Conservation (phyloP, 2,113 vertebrate species). For the Epinephelus moara region DNA sequence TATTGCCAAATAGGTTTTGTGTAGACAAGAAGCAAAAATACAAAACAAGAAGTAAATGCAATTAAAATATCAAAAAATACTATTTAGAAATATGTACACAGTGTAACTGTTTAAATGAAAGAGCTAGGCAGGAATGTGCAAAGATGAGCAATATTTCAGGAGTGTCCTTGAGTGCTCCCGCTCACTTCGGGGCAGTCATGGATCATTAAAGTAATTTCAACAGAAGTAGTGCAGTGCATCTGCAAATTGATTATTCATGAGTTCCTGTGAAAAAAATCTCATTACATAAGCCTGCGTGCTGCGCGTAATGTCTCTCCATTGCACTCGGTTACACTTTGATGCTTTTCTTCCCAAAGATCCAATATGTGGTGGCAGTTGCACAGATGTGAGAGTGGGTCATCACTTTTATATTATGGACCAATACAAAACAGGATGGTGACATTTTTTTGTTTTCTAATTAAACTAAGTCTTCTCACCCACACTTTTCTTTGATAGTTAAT, state of each 20-base stretch:
- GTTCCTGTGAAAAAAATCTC: conserved; percentile 11
- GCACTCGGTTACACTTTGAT: conserved; percentile 36
- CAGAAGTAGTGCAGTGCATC: conserved; percentile 15
- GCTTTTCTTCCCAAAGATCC: conserved; percentile 28
- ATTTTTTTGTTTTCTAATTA: conserved; percentile 30
- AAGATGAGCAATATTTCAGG: not conserved
- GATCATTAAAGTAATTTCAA: conserved; percentile 57
- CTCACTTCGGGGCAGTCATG: conserved; percentile 1
- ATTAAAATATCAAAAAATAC: no score
- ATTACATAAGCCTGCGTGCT: conserved; percentile 36
- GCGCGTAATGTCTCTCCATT: conserved; percentile 47
- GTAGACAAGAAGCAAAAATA: no score
- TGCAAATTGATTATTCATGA: conserved; percentile 60
- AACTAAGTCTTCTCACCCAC: not conserved
- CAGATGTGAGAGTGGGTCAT: conserved; percentile 34
- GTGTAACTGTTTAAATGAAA: no score
- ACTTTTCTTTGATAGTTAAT: conserved; percentile 33
- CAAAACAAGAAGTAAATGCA: no score
- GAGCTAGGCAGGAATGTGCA: no score
- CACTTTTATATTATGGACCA: conserved; percentile 9
- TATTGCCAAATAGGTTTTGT: no score
- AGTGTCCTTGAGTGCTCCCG: conserved; percentile 30
- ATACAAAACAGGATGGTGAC: not conserved
- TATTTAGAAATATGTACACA: no score
- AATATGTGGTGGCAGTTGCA: conserved; percentile 5